These are phyloP conservation scores for Caenorhabditis doughertyi DNA, from an alignment of 2,888 invertebrate genomes.

Conservation along the genomic window DNA sequence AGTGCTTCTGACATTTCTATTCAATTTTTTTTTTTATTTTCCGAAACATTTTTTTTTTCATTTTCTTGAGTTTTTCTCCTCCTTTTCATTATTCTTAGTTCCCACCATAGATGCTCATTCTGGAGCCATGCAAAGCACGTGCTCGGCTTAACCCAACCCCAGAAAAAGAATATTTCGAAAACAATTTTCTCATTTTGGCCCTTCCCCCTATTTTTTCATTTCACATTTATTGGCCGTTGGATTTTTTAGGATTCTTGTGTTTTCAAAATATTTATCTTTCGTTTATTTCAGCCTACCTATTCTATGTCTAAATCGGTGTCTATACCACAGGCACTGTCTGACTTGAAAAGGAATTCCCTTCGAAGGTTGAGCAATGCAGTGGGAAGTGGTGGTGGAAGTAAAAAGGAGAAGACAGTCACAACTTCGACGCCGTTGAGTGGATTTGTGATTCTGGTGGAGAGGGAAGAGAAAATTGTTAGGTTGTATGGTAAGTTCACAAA, in stretches of 20 bases:
- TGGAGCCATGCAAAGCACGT: background rate
- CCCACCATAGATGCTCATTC: background rate
- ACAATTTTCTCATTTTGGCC: constrained; percentile 12
- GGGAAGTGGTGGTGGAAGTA: constrained; percentile 12
- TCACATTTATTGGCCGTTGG: background rate
- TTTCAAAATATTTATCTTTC: background rate
- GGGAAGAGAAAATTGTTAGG: constrained; percentile 57
- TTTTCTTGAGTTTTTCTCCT: constrained; percentile 1
- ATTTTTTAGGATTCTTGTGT: background rate
- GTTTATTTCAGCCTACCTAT: background rate
- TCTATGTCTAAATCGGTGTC: constrained; percentile 71
- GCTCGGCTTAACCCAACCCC: too few relatives aligned
- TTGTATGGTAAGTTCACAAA: constrained; percentile 49
- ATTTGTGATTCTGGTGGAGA: constrained; percentile 72
- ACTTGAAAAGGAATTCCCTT: constrained; percentile 66
- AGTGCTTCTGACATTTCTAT: constrained; percentile 54
- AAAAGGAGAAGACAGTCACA: constrained; percentile 29
- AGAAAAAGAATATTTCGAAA: background rate
- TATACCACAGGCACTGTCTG: constrained; percentile 71
- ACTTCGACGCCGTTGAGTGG: constrained; percentile 66
- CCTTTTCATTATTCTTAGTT: constrained; percentile 7
- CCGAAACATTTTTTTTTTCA: background rate
- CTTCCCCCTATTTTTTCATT: background rate
- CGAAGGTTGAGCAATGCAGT: constrained; percentile 65
- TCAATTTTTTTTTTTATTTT: constrained; percentile 6